Percentiles rank a stretch among this genome's conserved stretches.
phyloP scores from a whole-genome alignment of 2,797 vertebrate species.

The Spatula clypeata region DNA sequence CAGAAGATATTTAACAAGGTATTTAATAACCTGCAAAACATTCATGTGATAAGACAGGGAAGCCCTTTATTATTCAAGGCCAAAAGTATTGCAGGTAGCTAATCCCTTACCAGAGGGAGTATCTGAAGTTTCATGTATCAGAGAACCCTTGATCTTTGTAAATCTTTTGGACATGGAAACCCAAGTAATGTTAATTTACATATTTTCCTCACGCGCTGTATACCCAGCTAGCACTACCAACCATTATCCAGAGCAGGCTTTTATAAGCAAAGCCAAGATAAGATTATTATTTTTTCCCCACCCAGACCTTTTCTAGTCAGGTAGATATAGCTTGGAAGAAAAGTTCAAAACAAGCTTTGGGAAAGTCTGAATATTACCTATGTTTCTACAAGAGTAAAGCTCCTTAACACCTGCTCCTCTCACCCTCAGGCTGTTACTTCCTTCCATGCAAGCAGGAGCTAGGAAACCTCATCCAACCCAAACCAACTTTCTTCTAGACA shows the following conservation, averaged over 20 bases:
- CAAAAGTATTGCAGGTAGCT: not conserved
- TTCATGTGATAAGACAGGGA: not conserved
- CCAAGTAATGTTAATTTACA: not conserved
- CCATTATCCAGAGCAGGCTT: not conserved
- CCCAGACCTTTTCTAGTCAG: not conserved
- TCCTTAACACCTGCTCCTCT: not conserved
- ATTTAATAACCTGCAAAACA: not conserved
- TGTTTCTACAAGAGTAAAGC: not conserved
- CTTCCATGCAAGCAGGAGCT: not conserved
- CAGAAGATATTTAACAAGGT: not conserved
- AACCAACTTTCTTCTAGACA: not conserved
- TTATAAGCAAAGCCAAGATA: not conserved
- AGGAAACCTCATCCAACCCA: not conserved
- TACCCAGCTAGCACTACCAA: not conserved
- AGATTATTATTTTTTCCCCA: not conserved
- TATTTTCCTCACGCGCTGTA: not conserved
- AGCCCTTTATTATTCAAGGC: not conserved
- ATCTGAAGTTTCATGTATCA: not conserved
- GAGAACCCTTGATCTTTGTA: not conserved
- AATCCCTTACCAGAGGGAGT: not conserved
- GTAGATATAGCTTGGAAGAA: not conserved
- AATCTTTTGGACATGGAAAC: not conserved
- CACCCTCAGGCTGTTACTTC: not conserved
- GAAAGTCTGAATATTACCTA: not conserved
- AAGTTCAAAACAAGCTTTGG: not conserved